Evolutionary conservation across 2,113 vertebrate species (phyloP).

Genomic region (Pelobates fuscus): DNA sequence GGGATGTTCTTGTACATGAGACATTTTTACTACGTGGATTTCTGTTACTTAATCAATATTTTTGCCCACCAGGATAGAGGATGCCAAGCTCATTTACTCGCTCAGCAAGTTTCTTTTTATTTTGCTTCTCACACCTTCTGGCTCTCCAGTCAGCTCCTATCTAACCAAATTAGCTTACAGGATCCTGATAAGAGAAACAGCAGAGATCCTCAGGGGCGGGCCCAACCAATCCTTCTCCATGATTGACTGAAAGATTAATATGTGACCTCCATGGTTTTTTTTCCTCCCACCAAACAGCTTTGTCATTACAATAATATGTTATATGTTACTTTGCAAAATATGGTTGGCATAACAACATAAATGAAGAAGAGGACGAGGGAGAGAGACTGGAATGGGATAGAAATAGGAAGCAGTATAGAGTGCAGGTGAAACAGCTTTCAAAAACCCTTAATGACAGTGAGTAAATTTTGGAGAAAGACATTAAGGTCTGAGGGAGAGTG

Average conservation of each 20-base stretch:
- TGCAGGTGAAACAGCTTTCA: background rate
- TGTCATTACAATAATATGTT: conserved; percentile 28
- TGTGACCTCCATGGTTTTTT: conserved; percentile 43
- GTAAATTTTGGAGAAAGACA: too few species aligned
- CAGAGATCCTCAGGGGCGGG: conserved; percentile 36
- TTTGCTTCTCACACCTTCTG: conserved; percentile 30
- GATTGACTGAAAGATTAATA: conserved; percentile 26
- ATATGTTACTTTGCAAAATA: conserved; percentile 15
- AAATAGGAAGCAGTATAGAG: background rate
- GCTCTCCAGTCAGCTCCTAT: conserved; percentile 35
- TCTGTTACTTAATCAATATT: conserved; percentile 46
- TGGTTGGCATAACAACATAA: conserved; percentile 1
- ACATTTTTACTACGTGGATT: conserved; percentile 28
- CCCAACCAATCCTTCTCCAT: conserved; percentile 10
- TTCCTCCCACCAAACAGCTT: conserved; percentile 23
- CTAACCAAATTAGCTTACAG: conserved; percentile 44
- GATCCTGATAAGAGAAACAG: conserved; percentile 36
- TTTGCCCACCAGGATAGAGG: conserved; percentile 42
- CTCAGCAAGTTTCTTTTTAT: conserved; percentile 29
- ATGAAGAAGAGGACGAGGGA: conserved; percentile 31
- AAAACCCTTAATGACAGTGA: background rate
- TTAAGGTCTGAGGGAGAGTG: too few species aligned
- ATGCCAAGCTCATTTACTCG: conserved; percentile 31
- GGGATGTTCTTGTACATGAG: conserved; percentile 7
- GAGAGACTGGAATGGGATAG: conserved; percentile 11